Conservation (phyloP, 2,888 invertebrate species). For the Loripinus fragilis region DNA sequence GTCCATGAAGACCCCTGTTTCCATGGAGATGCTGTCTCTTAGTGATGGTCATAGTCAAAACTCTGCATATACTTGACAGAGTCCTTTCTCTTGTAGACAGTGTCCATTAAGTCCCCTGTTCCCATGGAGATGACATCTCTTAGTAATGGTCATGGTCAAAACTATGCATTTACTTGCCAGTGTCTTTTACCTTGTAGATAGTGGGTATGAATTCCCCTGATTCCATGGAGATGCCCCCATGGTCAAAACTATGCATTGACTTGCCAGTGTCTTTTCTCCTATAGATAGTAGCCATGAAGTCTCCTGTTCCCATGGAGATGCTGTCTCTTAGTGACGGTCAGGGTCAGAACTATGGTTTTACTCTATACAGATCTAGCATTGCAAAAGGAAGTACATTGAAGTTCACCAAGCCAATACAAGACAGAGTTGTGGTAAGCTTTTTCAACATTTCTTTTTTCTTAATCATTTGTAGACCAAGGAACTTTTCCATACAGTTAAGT, state of each 20-base stretch:
- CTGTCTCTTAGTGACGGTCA: conserved; percentile 78
- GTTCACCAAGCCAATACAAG: conserved; percentile 79
- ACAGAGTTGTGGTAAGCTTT: conserved; percentile 84
- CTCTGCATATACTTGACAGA: conserved; percentile 86
- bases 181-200: too few species aligned
- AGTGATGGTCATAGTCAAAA: conserved; percentile 85
- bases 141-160: too few species aligned
- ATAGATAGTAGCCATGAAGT: neutral
- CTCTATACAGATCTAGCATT: conserved; percentile 84
- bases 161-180: too few species aligned
- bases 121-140: too few species aligned
- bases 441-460: too few species aligned
- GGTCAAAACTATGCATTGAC: too few species aligned
- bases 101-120: too few species aligned
- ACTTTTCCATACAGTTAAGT: too few species aligned
- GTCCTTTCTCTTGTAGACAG: too few species aligned
- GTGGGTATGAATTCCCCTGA: too few species aligned
- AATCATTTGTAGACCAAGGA: too few species aligned
- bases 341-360: conserved; percentile 86
- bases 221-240: too few species aligned
- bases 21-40: conserved; percentile 82
- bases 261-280: neutral
- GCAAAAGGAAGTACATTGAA: conserved; percentile 50
- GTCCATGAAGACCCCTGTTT: conserved; percentile 44
- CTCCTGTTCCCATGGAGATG: conserved; percentile 80